Evolutionary conservation across 2,797 vertebrate genomes (phyloP).

Genomic region (Anabas testudineus): DNA sequence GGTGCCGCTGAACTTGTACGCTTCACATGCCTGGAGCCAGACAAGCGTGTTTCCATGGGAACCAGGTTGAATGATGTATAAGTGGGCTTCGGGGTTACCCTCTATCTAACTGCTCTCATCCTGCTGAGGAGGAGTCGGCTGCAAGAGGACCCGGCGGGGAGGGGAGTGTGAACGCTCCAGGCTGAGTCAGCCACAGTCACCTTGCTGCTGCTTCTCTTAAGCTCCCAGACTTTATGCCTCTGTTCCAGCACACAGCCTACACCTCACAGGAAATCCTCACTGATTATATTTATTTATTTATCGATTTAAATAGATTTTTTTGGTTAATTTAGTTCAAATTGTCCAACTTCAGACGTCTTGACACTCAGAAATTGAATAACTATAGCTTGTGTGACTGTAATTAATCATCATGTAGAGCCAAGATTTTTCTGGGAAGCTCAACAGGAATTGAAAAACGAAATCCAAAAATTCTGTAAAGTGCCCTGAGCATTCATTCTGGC

Average conservation of each 20-base stretch:
- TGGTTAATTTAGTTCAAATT: conserved; percentile 16
- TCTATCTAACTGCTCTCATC: conserved; percentile 43
- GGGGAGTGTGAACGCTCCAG: conserved; percentile 33
- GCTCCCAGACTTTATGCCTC: conserved; percentile 30
- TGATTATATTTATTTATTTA: background rate
- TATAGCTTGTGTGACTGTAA: background rate
- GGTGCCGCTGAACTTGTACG: conserved; percentile 37
- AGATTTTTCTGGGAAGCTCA: background rate
- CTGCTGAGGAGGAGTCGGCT: conserved; percentile 38
- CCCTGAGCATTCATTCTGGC: background rate
- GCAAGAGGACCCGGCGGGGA: conserved; percentile 32
- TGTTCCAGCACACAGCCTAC: background rate
- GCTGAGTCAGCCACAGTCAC: conserved; percentile 58
- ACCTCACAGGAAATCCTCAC: conserved; percentile 26
- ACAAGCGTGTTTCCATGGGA: conserved; percentile 64
- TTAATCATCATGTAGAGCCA: background rate
- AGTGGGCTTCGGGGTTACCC: conserved; percentile 63
- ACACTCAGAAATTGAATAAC: no score
- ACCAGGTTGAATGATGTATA: conserved; percentile 50
- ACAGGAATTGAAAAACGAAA: background rate
- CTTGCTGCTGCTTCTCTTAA: conserved; percentile 30
- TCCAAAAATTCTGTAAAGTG: background rate
- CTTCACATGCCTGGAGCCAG: conserved; percentile 47
- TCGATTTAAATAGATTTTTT: background rate
- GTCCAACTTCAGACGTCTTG: no score